A percentile compares a stretch with the other conserved stretches of the same genome.
phyloP scores from a whole-genome alignment of 1,140 invertebrate species.

The Platyscapa corneri region DNA sequence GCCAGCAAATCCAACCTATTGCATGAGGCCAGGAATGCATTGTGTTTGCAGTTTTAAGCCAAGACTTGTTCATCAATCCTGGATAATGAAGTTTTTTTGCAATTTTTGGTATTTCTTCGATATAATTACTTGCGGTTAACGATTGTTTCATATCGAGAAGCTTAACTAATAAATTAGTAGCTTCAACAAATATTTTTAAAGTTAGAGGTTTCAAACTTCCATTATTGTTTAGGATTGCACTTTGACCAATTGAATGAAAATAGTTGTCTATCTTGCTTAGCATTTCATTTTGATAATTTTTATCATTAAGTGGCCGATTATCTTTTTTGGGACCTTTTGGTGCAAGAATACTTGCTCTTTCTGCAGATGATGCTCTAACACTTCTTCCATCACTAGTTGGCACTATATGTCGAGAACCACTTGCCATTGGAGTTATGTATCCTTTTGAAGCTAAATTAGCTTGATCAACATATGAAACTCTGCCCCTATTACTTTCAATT shows the following conservation, averaged over 20 bases:
- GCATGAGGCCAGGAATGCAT: slow-evolving; percentile 77
- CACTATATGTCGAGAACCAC: slow-evolving; percentile 30
- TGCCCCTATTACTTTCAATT: slow-evolving; percentile 29
- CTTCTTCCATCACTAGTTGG: slow-evolving; percentile 41
- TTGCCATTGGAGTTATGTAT: slow-evolving; percentile 46
- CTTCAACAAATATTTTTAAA: slow-evolving; percentile 68
- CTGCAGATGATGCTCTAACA: slow-evolving; percentile 62
- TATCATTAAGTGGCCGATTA: slow-evolving; percentile 65
- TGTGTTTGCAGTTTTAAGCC: slow-evolving; percentile 77
- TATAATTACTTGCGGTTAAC: slow-evolving; percentile 64
- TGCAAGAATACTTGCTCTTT: slow-evolving; percentile 58
- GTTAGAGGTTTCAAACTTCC: slow-evolving; percentile 67
- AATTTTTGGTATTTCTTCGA: slow-evolving; percentile 73
- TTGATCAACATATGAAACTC: slow-evolving; percentile 42
- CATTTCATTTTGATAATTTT: slow-evolving; percentile 64
- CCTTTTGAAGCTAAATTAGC: slow-evolving; percentile 52
- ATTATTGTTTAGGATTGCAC: slow-evolving; percentile 62
- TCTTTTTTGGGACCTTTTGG: slow-evolving; percentile 63
- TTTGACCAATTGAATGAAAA: slow-evolving; percentile 57
- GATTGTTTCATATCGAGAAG: slow-evolving; percentile 59
- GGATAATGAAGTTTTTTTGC: slow-evolving; percentile 76
- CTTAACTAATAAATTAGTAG: slow-evolving; percentile 60
- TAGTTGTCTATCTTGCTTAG: slow-evolving; percentile 65
- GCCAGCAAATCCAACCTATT: slow-evolving; percentile 75
- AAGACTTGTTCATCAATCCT: slow-evolving; percentile 76